Conservation (phyloP, 2,888 invertebrate species). For the Drosophila mulleri region DNA sequence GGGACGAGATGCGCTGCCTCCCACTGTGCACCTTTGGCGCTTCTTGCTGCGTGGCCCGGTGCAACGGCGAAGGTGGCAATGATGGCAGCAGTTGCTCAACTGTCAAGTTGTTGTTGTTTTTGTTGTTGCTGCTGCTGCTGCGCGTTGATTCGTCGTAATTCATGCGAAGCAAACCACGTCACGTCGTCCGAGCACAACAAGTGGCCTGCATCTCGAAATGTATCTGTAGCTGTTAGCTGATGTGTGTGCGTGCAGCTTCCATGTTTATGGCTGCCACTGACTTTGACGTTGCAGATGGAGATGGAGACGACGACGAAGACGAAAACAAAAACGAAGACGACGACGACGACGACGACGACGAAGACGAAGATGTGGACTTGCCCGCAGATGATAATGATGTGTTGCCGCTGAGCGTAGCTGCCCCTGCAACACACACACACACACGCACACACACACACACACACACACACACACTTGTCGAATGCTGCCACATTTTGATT, state of each 20-base stretch:
- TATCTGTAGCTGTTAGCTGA: constrained; percentile 30
- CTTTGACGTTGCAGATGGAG: constrained; percentile 47
- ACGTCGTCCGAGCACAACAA: constrained; percentile 54
- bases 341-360: constrained; percentile 35
- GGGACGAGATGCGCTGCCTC: constrained; percentile 41
- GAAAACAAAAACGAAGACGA: constrained; percentile 25
- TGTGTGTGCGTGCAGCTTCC: constrained; percentile 66
- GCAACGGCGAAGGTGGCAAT: constrained; percentile 63
- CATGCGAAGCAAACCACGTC: constrained; percentile 55
- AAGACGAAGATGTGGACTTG: constrained; percentile 35
- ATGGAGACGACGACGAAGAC: constrained; percentile 32
- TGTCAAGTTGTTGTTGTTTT: constrained; percentile 66
- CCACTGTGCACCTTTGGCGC: constrained; percentile 75
- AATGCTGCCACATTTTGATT: constrained; percentile 69
- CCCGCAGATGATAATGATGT: constrained; percentile 67
- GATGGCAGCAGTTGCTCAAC: constrained; percentile 84
- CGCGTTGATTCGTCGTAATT: constrained; percentile 81
- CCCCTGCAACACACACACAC: constrained; percentile 29
- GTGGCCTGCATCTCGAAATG: constrained; percentile 45
- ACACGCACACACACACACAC: not conserved
- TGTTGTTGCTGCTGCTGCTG: constrained; percentile 26
- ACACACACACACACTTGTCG: too few relatives aligned
- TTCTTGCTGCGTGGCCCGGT: constrained; percentile 49
- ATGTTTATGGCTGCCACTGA: constrained; percentile 76
- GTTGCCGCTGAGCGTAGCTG: constrained; percentile 41